A percentile compares a stretch with the other conserved stretches of the same genome.
Evolutionary conservation across 2,113 vertebrate species (phyloP).

Genomic region (Pituophis catenifer): DNA sequence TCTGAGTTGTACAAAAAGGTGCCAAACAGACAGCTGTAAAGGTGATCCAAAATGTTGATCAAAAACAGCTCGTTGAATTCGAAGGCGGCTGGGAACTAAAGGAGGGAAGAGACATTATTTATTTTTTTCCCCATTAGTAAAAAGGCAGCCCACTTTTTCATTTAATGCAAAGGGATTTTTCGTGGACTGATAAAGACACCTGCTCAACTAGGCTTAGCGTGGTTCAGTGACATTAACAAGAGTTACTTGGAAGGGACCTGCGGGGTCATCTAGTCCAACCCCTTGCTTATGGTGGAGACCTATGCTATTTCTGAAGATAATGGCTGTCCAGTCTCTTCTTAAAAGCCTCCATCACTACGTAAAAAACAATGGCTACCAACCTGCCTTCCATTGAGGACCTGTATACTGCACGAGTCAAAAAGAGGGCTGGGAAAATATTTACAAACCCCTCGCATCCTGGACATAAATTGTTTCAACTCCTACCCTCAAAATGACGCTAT

Average conservation of each 20-base stretch:
- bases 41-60: constrained; percentile 92
- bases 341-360: too few species aligned
- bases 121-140: neutral
- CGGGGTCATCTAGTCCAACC: neutral
- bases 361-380: too few species aligned
- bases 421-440: too few species aligned
- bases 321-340: too few species aligned
- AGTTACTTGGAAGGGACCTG: neutral
- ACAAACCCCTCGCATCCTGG: too few species aligned
- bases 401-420: too few species aligned
- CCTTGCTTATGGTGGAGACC: too few species aligned
- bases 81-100: constrained; percentile 92
- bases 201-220: neutral
- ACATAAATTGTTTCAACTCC: too few species aligned
- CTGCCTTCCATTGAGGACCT: too few species aligned
- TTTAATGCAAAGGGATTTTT: neutral
- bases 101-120: constrained; percentile 16
- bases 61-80: constrained; percentile 96
- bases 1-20: constrained; percentile 95
- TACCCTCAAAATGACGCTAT: too few species aligned
- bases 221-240: neutral
- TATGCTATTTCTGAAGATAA: too few species aligned
- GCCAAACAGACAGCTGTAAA: constrained; percentile 96
- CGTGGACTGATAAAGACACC: neutral
- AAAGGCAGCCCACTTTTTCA: neutral